Base-by-base conservation (phyloP, 2,888 invertebrate genomes). In the Rhamphomyia laevipes region DNA sequence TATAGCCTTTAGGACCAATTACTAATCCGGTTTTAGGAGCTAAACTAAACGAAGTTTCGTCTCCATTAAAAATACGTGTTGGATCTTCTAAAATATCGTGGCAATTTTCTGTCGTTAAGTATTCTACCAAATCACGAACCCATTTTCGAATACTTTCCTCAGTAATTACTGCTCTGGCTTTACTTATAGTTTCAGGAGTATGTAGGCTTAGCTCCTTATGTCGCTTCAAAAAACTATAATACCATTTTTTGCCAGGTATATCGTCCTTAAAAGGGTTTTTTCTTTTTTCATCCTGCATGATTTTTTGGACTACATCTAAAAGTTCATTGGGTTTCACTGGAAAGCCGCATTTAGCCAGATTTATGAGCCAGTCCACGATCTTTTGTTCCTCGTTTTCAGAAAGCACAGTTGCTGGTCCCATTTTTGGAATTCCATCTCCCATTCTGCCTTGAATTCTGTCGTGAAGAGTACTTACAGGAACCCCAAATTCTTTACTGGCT, bases 51-150 rank as follows among this genome's bases (percentile, higher is more conserved):
- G 7, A 44, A 10, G 49, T 49, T 21, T 46, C 46, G 11, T 46
- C 43, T 2, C 43, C 46, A 37, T 51, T 51, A 15, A 43, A 37
- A 47, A 48, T 51, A 4, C 51, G 35, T 6, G 27, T 35, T n/a
- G 43, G 30, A 40, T 51, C 40, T 13, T 51, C 43, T 13, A 48
- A 43, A 30, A 51, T 35, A 18, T 45, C 11, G 6, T 33, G 18
- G 2, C 5, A 16, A 18, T 7, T 17, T 17, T 18, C 33, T 10
- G 16, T 17, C 33, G 33, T 18, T 3, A 45, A 5, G 6, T 35
- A 17, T 9, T 2, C n/a, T n/a, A 38, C 27, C 16, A 50, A 18
- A 7, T 50, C 43, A 3, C 12, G 13, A 31, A 50, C 43, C 46
- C 49, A 50, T 23, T 45, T 42, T 9, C 17, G 7, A 9, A 41